Evolutionary conservation across 2,888 invertebrate genomes (phyloP).

Genomic region (Helicoverpa assulta): DNA sequence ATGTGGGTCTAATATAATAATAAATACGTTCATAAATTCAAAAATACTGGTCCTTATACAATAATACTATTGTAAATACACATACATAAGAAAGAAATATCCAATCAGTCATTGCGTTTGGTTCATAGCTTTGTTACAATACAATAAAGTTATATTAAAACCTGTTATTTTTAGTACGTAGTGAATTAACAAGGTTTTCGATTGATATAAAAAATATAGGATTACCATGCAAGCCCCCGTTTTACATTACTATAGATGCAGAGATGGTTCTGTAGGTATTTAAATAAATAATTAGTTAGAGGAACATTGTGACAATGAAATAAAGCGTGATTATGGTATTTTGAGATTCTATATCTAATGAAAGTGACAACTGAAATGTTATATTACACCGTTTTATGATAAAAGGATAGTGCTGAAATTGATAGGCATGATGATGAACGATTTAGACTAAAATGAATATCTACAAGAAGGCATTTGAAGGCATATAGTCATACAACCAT

Average conservation of each 20-base stretch:
- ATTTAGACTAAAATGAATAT: too few species aligned
- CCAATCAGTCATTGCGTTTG: slow-evolving; percentile 29
- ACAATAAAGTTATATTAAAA: slow-evolving; percentile 9
- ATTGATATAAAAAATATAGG: slow-evolving; percentile 36
- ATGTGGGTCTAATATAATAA: not conserved
- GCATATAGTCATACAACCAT: too few species aligned
- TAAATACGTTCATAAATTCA: not conserved
- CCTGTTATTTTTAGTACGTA: not conserved
- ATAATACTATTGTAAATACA: slow-evolving; percentile 45
- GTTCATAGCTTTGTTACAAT: slow-evolving; percentile 53
- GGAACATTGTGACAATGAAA: slow-evolving; percentile 7
- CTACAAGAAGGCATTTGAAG: too few species aligned
- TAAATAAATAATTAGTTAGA: not conserved
- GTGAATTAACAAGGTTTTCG: slow-evolving; percentile 6
- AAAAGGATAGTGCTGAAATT: too few species aligned
- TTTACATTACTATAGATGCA: slow-evolving; percentile 45
- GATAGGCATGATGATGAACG: too few species aligned
- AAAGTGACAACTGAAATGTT: too few species aligned
- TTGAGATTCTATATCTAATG: slow-evolving; percentile 35
- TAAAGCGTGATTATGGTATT: not conserved
- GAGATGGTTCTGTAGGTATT: slow-evolving; percentile 39
- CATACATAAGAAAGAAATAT: not conserved
- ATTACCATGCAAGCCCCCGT: slow-evolving; percentile 62
- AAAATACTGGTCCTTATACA: slow-evolving; percentile 29
- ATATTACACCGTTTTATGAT: too few species aligned